Conservation (phyloP, 1,140 invertebrate genomes). For the Nasonia vitripennis region DNA sequence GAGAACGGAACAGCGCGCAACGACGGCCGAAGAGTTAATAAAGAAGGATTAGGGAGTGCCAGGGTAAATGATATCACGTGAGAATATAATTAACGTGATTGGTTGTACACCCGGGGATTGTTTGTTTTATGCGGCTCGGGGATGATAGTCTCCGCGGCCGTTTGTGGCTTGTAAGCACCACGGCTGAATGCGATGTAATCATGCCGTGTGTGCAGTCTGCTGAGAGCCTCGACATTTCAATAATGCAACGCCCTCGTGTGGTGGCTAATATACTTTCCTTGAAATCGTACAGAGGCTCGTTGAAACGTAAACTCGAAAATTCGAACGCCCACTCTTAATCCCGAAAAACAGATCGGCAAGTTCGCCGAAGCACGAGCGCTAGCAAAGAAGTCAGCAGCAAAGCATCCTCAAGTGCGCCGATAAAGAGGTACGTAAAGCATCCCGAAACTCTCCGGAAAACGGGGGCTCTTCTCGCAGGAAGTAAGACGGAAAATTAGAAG, state of each 20-base stretch:
- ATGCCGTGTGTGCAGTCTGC: neutral
- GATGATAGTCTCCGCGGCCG: neutral
- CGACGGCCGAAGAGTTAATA: slow-evolving; percentile 39
- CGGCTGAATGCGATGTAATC: neutral
- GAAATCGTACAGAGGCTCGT: too few relatives aligned
- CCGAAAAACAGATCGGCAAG: neutral
- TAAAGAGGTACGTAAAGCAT: slow-evolving; percentile 1
- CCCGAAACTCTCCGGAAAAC: neutral
- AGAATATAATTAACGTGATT: slow-evolving; percentile 32
- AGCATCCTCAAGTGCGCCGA: neutral
- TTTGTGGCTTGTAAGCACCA: neutral
- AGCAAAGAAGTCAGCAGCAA: neutral
- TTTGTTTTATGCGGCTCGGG: slow-evolving; percentile 13
- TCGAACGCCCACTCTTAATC: neutral
- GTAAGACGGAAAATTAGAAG: neutral
- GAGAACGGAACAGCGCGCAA: slow-evolving; percentile 19
- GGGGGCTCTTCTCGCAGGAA: neutral
- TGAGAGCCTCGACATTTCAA: neutral
- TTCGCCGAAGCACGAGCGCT: too few relatives aligned
- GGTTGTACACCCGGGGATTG: neutral
- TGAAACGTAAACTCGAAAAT: too few relatives aligned
- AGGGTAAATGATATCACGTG: slow-evolving; percentile 32
- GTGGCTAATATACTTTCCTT: too few relatives aligned
- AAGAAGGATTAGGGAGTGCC: slow-evolving; percentile 43
- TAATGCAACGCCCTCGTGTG: neutral